Evolutionary conservation across 1,140 invertebrate genomes (phyloP).

Genomic region (Pseudomyrmex dendroicus): DNA sequence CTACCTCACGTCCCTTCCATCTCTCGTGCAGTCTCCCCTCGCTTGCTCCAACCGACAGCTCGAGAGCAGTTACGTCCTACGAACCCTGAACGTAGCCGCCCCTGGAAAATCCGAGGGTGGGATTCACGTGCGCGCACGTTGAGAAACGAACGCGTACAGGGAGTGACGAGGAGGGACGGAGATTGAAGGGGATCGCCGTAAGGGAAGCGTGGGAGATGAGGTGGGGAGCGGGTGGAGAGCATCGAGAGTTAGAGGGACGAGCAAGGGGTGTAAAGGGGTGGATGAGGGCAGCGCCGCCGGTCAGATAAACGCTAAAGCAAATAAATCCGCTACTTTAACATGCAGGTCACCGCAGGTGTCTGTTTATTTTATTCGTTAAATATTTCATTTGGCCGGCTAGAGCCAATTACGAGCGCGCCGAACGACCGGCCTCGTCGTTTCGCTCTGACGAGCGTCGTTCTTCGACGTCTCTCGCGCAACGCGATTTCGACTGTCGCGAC

Average conservation of each 20-base stretch:
- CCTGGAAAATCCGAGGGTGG: constrained; percentile 71
- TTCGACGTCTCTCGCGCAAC: constrained; percentile 16
- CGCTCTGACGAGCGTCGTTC: constrained; percentile 65
- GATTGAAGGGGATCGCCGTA: constrained; percentile 39
- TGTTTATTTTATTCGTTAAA: constrained; percentile 85
- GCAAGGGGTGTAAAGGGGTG: constrained; percentile 20
- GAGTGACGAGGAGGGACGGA: constrained; percentile 49
- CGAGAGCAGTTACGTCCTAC: constrained; percentile 57
- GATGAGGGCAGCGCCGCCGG: constrained; percentile 66
- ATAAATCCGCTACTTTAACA: constrained; percentile 84
- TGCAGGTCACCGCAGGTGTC: constrained; percentile 83
- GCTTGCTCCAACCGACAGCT: constrained; percentile 57
- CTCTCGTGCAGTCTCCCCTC: constrained; percentile 64
- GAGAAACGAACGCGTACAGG: constrained; percentile 45
- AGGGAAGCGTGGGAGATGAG: neutral
- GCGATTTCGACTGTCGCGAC: constrained; percentile 24
- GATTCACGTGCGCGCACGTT: constrained; percentile 69
- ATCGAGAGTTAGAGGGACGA: neutral
- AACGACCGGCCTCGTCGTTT: constrained; percentile 55
- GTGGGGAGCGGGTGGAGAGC: constrained; percentile 31
- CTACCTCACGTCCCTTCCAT: constrained; percentile 63
- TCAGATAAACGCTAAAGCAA: constrained; percentile 82
- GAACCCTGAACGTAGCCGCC: constrained; percentile 63
- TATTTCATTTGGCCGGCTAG: constrained; percentile 83
- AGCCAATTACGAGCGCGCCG: constrained; percentile 80